Conservation (phyloP, 2,113 vertebrate species). For the Sardina pilchardus region DNA sequence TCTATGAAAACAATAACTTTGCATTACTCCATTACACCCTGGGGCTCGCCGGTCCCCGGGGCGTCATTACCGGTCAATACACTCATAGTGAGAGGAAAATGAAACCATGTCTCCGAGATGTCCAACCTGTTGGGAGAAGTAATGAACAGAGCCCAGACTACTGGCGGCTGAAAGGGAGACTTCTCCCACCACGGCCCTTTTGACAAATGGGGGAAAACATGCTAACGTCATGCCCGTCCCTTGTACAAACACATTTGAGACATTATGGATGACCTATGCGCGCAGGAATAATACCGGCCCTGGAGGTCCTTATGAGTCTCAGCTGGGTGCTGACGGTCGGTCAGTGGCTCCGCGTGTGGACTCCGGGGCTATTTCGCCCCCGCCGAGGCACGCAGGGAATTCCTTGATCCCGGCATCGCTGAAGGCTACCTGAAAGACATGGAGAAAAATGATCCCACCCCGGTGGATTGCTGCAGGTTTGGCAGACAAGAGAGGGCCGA, state of each 20-base stretch:
- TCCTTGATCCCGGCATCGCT: slow-evolving; percentile 37
- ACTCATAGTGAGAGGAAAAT: slow-evolving; percentile 72
- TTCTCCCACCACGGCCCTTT: slow-evolving; percentile 54
- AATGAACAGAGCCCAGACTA: slow-evolving; percentile 59
- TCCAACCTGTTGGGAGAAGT: slow-evolving; percentile 70
- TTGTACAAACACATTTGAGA: slow-evolving; percentile 64
- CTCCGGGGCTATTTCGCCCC: slow-evolving; percentile 46
- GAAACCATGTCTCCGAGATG: slow-evolving; percentile 63
- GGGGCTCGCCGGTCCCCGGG: slow-evolving; percentile 52
- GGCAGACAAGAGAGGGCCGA: background rate
- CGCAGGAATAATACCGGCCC: slow-evolving; percentile 52
- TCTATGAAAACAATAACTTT: slow-evolving; percentile 23
- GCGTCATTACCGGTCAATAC: slow-evolving; percentile 68
- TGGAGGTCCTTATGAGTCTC: slow-evolving; percentile 54
- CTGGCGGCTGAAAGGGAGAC: slow-evolving; percentile 47
- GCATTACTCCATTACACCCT: background rate
- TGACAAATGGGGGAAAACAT: slow-evolving; percentile 69
- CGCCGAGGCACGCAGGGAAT: slow-evolving; percentile 56
- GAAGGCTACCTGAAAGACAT: slow-evolving; percentile 47
- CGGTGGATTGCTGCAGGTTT: slow-evolving; percentile 39
- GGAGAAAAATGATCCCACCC: slow-evolving; percentile 41
- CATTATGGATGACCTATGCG: slow-evolving; percentile 62
- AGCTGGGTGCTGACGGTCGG: slow-evolving; percentile 33
- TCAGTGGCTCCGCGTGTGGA: slow-evolving; percentile 46
- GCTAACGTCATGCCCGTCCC: slow-evolving; percentile 54